Base-by-base conservation (phyloP, 2,888 invertebrate species). In the Mimas tiliae region DNA sequence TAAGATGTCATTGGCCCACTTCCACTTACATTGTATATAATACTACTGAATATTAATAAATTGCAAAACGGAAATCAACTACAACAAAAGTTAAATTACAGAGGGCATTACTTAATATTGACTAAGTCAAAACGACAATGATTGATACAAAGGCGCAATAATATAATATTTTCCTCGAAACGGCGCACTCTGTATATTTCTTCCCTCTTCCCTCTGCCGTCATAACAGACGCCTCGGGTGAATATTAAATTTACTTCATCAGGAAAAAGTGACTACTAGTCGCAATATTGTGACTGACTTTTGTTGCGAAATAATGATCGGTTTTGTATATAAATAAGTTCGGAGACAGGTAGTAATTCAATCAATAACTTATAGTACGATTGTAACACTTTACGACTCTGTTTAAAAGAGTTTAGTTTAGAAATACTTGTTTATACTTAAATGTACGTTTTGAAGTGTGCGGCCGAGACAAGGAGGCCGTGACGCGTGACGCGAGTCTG, bases 221-320 rank as follows among this genome's bases (percentile, higher is more conserved):
- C 81, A 83, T 80, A 83, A 81, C 86, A 83, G 83, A 76, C 85
- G 81, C 79, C 83, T 80, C 81, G 79, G 74, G 73, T 82, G 86
- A 87, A 90, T 90, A 91, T 91, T 91, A 89, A 90, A 91, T 90
- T 90, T 86, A 84, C 82, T 81, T 82, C 85, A 86, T 86, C 86
- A 87, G 83, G 77, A 77, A 78, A 83, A 83, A 81, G 81, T 73
- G 78, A 79, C 78, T 81, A 79, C 78, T 74, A 82, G 82, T 84
- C 84, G 80, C 80, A 89, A 88, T 87, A 88, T 89, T 87, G 38
- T 38, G 38, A 38, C 82, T 85, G 86, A 88, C 85, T 83, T 84
- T 82, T 82, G 80, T 79, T 72, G 75, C 70, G 74, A 79, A n/a
- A 42, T 38, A 58, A 58, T 19, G 6, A 42, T 14, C 19, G 11